Conservation (phyloP, 2,113 vertebrate genomes). For the Lepisosteus oculatus region DNA sequence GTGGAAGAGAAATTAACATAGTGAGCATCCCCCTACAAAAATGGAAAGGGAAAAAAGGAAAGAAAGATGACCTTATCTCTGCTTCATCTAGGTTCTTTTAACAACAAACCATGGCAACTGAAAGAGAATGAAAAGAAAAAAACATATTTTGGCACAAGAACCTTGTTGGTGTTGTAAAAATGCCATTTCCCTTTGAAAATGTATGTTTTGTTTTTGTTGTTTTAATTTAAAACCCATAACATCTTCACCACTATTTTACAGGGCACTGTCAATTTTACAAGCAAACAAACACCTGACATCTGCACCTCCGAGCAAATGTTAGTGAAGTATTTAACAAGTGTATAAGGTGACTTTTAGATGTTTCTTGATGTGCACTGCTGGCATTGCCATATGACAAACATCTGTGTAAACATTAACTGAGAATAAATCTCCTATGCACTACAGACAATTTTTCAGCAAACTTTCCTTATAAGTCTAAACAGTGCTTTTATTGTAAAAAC, state of each 20-base stretch:
- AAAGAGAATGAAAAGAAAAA: no score
- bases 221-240: neutral
- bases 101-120: no score
- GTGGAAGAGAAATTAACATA: no score
- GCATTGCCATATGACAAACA: constrained; percentile 30
- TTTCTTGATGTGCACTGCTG: constrained; percentile 5
- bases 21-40: no score
- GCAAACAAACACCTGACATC: constrained; percentile 18
- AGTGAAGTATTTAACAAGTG: neutral
- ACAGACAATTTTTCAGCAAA: constrained; percentile 14
- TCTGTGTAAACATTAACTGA: constrained; percentile 32
- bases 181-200: no score
- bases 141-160: no score
- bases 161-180: no score
- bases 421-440: neutral
- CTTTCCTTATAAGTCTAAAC: constrained; percentile 16
- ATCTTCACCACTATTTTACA: neutral
- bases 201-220: neutral
- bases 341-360: neutral
- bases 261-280: neutral
- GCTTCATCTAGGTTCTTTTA: no score
- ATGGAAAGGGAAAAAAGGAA: no score
- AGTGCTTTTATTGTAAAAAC: constrained; percentile 23
- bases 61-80: no score
- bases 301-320: neutral